Evolutionary conservation across 1,140 invertebrate species (phyloP).

Genomic region (Teleopsis dalmanni): DNA sequence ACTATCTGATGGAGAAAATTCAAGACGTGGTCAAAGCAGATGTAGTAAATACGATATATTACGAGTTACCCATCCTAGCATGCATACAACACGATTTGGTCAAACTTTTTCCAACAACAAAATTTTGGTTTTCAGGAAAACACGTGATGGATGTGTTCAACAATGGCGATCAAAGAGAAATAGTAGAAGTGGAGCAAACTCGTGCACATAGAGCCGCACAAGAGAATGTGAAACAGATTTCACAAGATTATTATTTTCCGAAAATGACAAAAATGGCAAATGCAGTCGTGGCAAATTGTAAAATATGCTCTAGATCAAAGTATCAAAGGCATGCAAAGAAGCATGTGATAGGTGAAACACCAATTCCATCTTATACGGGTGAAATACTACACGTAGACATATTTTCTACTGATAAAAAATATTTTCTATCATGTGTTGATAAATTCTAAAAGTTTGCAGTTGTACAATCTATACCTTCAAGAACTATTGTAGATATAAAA

Average conservation of each 20-base stretch:
- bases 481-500: constrained; percentile 1
- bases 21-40: not conserved
- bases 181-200: constrained; percentile 3
- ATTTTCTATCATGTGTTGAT: too few species aligned
- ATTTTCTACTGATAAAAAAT: constrained; percentile 2
- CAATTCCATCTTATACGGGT: not conserved
- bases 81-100: not conserved
- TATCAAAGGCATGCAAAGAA: not conserved
- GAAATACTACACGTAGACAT: constrained; percentile 7
- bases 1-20: not conserved
- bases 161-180: constrained; percentile 1
- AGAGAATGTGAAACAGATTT: constrained; percentile 1
- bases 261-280: not conserved
- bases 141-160: constrained; percentile 2
- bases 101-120: not conserved
- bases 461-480: not conserved
- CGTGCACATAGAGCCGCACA: constrained; percentile 1
- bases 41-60: not conserved
- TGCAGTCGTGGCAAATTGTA: not conserved
- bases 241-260: constrained; percentile 6
- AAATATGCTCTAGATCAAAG: not conserved
- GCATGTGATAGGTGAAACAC: not conserved
- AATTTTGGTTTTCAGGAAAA: constrained; percentile 1
- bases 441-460: constrained; percentile 3
- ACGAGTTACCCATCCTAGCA: not conserved